Conservation (phyloP, 2,888 invertebrate genomes). For the Baronia brevicornis region DNA sequence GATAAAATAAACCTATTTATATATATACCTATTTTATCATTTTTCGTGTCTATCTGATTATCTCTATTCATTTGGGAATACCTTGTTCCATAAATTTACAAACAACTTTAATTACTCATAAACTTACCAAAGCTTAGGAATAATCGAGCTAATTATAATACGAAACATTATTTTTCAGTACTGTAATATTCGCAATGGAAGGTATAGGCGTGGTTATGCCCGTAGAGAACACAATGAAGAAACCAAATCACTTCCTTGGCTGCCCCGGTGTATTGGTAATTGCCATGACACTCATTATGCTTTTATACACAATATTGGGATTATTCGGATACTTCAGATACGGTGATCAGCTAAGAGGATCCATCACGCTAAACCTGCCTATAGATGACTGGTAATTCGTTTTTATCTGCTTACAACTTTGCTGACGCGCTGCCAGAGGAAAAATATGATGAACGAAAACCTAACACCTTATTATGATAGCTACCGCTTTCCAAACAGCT, state of each 20-base stretch:
- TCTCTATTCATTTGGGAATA: not conserved
- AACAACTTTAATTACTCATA: no score
- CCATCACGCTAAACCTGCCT: conserved; percentile 90
- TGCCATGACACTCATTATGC: conserved; percentile 87
- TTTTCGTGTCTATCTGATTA: not conserved
- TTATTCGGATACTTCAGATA: conserved; percentile 92
- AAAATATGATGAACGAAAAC: no score
- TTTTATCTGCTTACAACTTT: no score
- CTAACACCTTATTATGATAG: no score
- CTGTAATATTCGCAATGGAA: conserved; percentile 98
- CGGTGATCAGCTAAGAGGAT: conserved; percentile 81
- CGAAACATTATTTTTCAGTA: conserved; percentile 64
- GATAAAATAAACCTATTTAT: not conserved
- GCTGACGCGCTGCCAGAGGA: no score
- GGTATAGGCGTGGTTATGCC: conserved; percentile 96
- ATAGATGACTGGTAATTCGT: conserved; percentile 76
- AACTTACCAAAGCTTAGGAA: no score
- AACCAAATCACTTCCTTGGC: conserved; percentile 87
- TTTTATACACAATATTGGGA: conserved; percentile 86
- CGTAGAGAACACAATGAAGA: conserved; percentile 92
- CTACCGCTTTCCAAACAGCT: no score
- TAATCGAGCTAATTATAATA: no score
- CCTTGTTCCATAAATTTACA: no score
- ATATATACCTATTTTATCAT: conserved; percentile 2
- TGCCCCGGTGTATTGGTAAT: conserved; percentile 88